Evolutionary conservation across 2,113 vertebrate species (phyloP).

Genomic region (Oreochromis spilurus): DNA sequence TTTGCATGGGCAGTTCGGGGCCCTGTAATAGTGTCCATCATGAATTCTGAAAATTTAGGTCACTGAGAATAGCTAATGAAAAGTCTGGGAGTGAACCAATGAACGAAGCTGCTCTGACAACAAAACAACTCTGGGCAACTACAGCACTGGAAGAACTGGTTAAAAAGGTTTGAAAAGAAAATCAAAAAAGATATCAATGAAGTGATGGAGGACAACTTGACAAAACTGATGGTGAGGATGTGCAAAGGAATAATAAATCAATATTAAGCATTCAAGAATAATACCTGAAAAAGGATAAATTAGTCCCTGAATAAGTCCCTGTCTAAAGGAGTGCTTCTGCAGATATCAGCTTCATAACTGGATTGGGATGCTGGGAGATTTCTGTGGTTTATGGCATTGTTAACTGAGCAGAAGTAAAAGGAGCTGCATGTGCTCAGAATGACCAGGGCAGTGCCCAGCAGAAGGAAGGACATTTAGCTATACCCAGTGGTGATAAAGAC

Average conservation of each 20-base stretch:
- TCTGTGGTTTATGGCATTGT: constrained; percentile 15
- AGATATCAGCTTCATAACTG: background rate
- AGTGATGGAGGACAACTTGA: background rate
- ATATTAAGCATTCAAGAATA: background rate
- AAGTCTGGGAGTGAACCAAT: background rate
- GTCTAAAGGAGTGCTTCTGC: background rate
- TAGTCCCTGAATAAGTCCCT: background rate
- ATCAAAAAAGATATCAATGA: background rate
- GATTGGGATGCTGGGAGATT: constrained; percentile 16
- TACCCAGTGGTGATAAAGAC: background rate
- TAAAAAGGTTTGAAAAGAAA: background rate
- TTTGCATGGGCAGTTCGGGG: background rate
- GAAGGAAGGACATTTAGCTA: background rate
- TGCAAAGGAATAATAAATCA: background rate
- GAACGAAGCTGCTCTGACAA: constrained; percentile 13
- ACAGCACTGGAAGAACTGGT: background rate
- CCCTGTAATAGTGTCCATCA: background rate
- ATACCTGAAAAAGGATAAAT: background rate
- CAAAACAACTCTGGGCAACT: background rate
- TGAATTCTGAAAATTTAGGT: background rate
- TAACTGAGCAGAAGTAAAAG: background rate
- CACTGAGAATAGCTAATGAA: background rate
- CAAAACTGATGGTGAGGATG: background rate
- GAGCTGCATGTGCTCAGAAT: background rate
- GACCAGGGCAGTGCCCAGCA: background rate